A percentile compares a stretch with the other conserved stretches of the same genome.
Evolutionary conservation across 2,888 invertebrate species (phyloP).

Genomic region (Mimas tiliae): DNA sequence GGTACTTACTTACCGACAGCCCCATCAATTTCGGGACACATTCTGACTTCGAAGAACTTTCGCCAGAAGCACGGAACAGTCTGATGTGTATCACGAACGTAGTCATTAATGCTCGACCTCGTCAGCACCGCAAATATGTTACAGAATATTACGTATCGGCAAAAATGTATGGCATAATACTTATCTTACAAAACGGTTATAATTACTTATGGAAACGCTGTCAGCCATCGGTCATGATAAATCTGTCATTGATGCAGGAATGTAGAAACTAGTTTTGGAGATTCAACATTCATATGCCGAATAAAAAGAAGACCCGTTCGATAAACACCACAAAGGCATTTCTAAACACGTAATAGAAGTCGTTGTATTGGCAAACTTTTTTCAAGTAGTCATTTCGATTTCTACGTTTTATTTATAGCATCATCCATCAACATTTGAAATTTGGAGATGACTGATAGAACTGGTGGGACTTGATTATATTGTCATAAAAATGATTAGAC

Average conservation of each 20-base stretch:
- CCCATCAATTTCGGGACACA: slow-evolving; percentile 76
- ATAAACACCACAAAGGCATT: slow-evolving; percentile 10
- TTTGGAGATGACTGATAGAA: slow-evolving; percentile 46
- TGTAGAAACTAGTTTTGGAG: slow-evolving; percentile 17
- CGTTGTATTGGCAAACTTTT: slow-evolving; percentile 17
- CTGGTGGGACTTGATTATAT: slow-evolving; percentile 38
- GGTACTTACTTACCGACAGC: slow-evolving; percentile 64
- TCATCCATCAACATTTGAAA: slow-evolving; percentile 29
- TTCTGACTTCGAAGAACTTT: slow-evolving; percentile 76
- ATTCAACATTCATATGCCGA: background rate
- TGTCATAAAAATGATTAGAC: slow-evolving; percentile 36
- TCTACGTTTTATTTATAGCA: slow-evolving; percentile 38
- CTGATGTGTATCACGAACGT: slow-evolving; percentile 63
- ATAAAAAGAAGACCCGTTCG: slow-evolving; percentile 10
- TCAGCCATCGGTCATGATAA: slow-evolving; percentile 10
- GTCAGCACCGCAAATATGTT: slow-evolving; percentile 17
- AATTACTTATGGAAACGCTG: slow-evolving; percentile 11
- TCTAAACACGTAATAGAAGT: slow-evolving; percentile 8
- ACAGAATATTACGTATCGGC: slow-evolving; percentile 22
- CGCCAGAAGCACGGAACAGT: slow-evolving; percentile 67
- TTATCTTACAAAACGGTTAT: slow-evolving; percentile 18
- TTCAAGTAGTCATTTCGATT: slow-evolving; percentile 35
- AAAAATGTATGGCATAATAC: slow-evolving; percentile 18
- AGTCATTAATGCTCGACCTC: slow-evolving; percentile 19
- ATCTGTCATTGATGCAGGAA: slow-evolving; percentile 11